Conservation (phyloP, 2,888 invertebrate genomes). For the Reticulitermes lucifugus region DNA sequence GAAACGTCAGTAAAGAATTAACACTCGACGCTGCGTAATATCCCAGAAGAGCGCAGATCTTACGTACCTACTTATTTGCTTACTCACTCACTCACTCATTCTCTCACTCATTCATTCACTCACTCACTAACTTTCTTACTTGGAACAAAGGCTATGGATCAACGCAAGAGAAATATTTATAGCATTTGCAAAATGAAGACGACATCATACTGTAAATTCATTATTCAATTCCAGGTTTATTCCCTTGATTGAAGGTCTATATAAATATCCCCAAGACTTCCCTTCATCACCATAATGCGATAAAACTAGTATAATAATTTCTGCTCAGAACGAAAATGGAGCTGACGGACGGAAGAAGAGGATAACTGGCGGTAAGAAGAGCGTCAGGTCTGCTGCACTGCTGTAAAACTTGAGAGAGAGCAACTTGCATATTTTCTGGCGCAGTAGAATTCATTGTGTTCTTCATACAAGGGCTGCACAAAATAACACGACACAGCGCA, state of each 20-base stretch:
- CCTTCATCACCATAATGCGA: constrained; percentile 36
- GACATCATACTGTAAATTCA: too few relatives aligned
- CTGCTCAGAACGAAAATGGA: constrained; percentile 21
- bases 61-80: too few relatives aligned
- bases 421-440: constrained; percentile 37
- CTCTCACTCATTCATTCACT: too few relatives aligned
- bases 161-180: too few relatives aligned
- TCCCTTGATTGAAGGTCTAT: background rate
- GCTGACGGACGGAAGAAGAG: constrained; percentile 31
- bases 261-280: background rate
- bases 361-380: constrained; percentile 28
- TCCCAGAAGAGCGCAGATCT: too few relatives aligned
- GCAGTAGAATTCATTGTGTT: background rate
- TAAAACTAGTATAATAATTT: constrained; percentile 35
- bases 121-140: too few relatives aligned
- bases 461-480: constrained; percentile 19
- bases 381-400: constrained; percentile 5
- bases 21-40: too few relatives aligned
- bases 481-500: background rate
- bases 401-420: constrained; percentile 30
- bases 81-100: too few relatives aligned
- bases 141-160: too few relatives aligned
- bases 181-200: too few relatives aligned
- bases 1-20: too few relatives aligned
- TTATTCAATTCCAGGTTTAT: background rate